Evolutionary conservation across 2,888 invertebrate species (phyloP).

Genomic region (Malthinus seriepunctatus): DNA sequence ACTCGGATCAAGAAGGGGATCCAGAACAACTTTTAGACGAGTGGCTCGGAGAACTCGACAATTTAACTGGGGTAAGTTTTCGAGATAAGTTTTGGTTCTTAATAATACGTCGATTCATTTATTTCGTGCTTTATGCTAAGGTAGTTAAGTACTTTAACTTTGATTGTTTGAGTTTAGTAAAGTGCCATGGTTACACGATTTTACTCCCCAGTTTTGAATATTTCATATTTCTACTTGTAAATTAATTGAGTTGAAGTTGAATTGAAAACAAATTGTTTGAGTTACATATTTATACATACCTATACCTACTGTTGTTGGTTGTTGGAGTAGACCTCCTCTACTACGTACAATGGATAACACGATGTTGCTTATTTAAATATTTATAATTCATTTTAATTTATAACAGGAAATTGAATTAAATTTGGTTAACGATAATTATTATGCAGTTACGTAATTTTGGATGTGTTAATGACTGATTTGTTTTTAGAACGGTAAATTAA

Average conservation of each 20-base stretch:
- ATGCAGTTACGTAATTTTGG: slow-evolving; percentile 2
- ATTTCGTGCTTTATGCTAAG: neutral
- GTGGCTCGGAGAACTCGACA: slow-evolving; percentile 78
- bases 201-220: too few relatives aligned
- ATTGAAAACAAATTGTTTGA: too few relatives aligned
- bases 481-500: slow-evolving; percentile 13
- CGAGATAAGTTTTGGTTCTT: neutral
- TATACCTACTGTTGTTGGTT: too few relatives aligned
- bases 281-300: too few relatives aligned
- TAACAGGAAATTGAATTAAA: neutral
- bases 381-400: neutral
- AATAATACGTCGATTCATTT: neutral
- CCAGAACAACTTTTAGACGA: slow-evolving; percentile 77
- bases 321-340: too few relatives aligned
- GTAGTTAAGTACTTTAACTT: neutral
- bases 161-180: too few relatives aligned
- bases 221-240: too few relatives aligned
- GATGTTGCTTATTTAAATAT: neutral
- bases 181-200: too few relatives aligned
- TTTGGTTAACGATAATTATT: slow-evolving; percentile 9
- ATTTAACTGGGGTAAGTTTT: slow-evolving; percentile 70
- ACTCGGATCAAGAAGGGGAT: slow-evolving; percentile 69
- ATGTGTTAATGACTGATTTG: slow-evolving; percentile 12
- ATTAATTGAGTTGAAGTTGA: too few relatives aligned
- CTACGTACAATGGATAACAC: too few relatives aligned